Evolutionary conservation across 2,113 vertebrate species (phyloP).

Genomic region (Cromileptes altivelis): DNA sequence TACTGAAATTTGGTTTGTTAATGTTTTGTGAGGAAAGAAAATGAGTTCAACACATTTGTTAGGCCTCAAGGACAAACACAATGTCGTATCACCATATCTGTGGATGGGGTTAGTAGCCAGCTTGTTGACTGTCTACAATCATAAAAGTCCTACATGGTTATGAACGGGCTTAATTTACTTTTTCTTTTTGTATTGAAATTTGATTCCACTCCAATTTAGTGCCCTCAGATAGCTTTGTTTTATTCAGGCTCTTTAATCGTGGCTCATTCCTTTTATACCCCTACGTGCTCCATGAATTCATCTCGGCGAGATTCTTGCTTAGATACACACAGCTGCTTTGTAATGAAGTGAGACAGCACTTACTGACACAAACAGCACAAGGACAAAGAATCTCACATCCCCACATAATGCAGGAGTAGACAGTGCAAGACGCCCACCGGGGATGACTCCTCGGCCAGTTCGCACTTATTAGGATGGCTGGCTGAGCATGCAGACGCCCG

Average conservation of each 20-base stretch:
- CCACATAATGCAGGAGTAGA: conserved; percentile 41
- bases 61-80: neutral
- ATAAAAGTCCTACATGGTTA: neutral
- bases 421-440: conserved; percentile 47
- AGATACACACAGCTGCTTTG: conserved; percentile 21
- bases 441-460: conserved; percentile 46
- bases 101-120: neutral
- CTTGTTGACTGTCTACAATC: neutral
- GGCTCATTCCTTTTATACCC: neutral
- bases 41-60: neutral
- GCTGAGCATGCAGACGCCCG: conserved; percentile 55
- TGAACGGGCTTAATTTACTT: neutral
- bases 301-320: neutral
- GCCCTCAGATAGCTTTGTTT: neutral
- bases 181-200: neutral
- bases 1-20: neutral
- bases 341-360: conserved; percentile 44
- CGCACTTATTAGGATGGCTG: conserved; percentile 57
- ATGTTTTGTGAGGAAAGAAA: neutral
- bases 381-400: conserved; percentile 58
- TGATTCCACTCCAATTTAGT: neutral
- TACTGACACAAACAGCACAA: conserved; percentile 43
- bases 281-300: neutral
- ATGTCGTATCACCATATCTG: neutral
- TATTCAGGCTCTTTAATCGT: neutral